Evolutionary conservation across 2,113 vertebrate species (phyloP).

Genomic region (Hoplias malabaricus): DNA sequence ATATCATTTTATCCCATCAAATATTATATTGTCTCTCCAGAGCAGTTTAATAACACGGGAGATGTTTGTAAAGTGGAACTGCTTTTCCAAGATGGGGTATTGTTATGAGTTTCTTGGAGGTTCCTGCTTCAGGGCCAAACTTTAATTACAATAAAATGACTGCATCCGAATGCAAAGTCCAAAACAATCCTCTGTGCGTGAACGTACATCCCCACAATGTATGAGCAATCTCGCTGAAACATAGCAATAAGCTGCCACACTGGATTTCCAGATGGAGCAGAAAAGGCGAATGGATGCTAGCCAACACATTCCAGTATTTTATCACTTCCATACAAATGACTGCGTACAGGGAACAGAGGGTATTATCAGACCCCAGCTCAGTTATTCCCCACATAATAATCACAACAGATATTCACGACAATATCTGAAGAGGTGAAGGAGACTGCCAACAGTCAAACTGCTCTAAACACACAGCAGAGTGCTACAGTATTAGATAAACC

Average conservation of each 20-base stretch:
- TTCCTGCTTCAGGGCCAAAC: slow-evolving; percentile 9
- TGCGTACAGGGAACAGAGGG: not conserved
- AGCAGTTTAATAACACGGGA: not conserved
- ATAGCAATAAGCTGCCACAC: not conserved
- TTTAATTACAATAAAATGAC: slow-evolving; percentile 32
- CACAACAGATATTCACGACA: slow-evolving; percentile 15
- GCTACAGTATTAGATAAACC: too few species aligned
- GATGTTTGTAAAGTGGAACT: slow-evolving; percentile 29
- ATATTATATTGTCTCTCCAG: not conserved
- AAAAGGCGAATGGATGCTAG: not conserved
- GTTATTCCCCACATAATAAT: slow-evolving; percentile 15
- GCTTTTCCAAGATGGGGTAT: not conserved
- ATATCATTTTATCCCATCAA: not conserved
- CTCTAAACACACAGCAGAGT: not conserved
- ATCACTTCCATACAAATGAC: slow-evolving; percentile 38
- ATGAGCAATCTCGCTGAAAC: slow-evolving; percentile 2
- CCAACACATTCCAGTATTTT: not conserved
- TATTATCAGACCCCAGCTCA: not conserved
- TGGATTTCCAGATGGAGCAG: slow-evolving; percentile 2
- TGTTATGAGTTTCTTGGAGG: slow-evolving; percentile 13
- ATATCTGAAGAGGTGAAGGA: slow-evolving; percentile 6
- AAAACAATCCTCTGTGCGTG: not conserved
- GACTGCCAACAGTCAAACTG: not conserved
- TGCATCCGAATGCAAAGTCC: not conserved
- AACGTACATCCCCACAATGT: not conserved